Evolutionary conservation across 37 sponge, comb jelly and placozoan species (phyloP), one percentile per base, ranked within the genome.

Genomic region (Spongia lamella): DNA sequence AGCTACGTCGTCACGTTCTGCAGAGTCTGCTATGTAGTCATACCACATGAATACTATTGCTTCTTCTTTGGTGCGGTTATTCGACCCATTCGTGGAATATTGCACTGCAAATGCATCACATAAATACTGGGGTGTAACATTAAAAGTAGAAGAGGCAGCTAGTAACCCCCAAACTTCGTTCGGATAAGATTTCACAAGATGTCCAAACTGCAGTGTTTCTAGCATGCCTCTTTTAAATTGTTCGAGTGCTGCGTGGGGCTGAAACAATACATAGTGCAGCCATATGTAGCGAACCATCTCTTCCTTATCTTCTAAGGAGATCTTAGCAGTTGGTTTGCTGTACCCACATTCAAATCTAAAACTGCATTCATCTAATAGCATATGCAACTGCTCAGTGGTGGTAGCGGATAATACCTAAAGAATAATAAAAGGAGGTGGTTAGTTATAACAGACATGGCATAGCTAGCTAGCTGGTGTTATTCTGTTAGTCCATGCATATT

Each of bases 311-410:
- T 4, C 14, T 19, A 73, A 36, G 38, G 19, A 14, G 11, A 73
- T 11, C 1, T 57, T 19, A 24, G n/a, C 22, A 3, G 73, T 57
- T 3, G 73, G 73, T 34, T 73, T 73, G 24, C 27, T 20, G 60
- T 73, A 73, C 1, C 73, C 73, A 57, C 59, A 73, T 24, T 56
- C 37, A 32, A 73, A 73, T 38, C 73, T 58, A 29, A 73, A 73
- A 26, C 58, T 40, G 20, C 9, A 26, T 3, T 33, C 60, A 25
- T 70, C 31, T n/a, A n/a, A n/a, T n/a, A n/a, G n/a, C n/a, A n/a
- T n/a, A n/a, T n/a, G n/a, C n/a, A n/a, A n/a, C n/a, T n/a, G n/a
- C n/a, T n/a, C n/a, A n/a, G n/a, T n/a, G n/a, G n/a, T n/a, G n/a
- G n/a, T n/a, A n/a, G n/a, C n/a, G n/a, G n/a, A n/a, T n/a, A n/a